Percentiles rank a stretch among this genome's conserved stretches.
Conservation (phyloP, 2,888 invertebrate species). For the Dione juno region DNA sequence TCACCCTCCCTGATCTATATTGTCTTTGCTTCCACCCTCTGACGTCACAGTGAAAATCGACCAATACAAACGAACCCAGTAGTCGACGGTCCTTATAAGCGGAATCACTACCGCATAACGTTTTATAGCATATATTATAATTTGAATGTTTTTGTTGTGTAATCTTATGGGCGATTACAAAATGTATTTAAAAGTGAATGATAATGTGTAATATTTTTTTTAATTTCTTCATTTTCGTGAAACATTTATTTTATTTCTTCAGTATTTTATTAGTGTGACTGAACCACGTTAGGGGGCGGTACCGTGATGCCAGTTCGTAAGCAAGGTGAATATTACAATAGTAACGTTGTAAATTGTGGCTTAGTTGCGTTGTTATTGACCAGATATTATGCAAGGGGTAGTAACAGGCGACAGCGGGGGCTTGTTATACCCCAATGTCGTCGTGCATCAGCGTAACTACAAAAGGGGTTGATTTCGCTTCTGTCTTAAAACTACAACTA, state of each 20-base stretch:
- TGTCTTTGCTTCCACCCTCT: constrained; percentile 83
- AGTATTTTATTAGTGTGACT: constrained; percentile 64
- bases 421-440: constrained; percentile 17
- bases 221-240: constrained; percentile 58
- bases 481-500: constrained; percentile 12
- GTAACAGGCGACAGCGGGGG: constrained; percentile 26
- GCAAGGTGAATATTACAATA: constrained; percentile 84
- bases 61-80: constrained; percentile 84
- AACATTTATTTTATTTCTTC: constrained; percentile 56
- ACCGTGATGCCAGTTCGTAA: constrained; percentile 89
- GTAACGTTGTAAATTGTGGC: constrained; percentile 44
- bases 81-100: constrained; percentile 73
- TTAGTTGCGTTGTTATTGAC: constrained; percentile 39
- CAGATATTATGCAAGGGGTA: constrained; percentile 41
- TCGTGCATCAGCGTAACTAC: constrained; percentile 22
- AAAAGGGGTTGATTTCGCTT: constrained; percentile 22
- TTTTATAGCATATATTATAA: constrained; percentile 58
- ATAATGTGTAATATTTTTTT: constrained; percentile 70
- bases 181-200: constrained; percentile 67
- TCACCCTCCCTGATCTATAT: constrained; percentile 64
- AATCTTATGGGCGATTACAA: constrained; percentile 67
- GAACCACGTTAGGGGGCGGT: constrained; percentile 79
- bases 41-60: constrained; percentile 85
- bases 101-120: constrained; percentile 71
- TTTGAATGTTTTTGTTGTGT: constrained; percentile 77